These are phyloP conservation scores for Cyprinodon brontotheroides DNA, from an alignment of 2,113 vertebrate species.

Conservation along the genomic window DNA sequence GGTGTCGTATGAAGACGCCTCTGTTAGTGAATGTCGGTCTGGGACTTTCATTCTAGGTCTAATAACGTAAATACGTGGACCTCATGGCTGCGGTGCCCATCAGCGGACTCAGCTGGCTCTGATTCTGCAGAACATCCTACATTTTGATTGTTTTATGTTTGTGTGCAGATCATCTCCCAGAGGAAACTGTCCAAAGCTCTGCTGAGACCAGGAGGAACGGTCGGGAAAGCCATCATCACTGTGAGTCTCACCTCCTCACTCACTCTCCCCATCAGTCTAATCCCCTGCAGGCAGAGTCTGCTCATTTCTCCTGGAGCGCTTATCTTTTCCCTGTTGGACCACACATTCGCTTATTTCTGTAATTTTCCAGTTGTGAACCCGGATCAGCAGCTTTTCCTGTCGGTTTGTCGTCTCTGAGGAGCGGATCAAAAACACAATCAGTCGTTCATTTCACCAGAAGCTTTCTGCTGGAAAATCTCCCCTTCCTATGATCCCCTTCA, in stretches of 20 bases:
- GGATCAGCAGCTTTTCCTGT: background rate
- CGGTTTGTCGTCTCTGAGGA: background rate
- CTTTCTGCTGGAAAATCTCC: conserved; percentile 22
- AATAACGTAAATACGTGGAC: too few species aligned
- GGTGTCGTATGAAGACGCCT: too few species aligned
- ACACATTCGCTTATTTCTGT: too few species aligned
- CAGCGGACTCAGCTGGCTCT: too few species aligned
- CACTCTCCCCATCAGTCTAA: background rate
- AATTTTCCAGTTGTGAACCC: background rate
- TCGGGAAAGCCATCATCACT: conserved; percentile 93
- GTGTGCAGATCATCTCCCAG: conserved; percentile 91
- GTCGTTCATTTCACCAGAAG: conserved; percentile 1
- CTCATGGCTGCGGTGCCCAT: too few species aligned
- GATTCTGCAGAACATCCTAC: too few species aligned
- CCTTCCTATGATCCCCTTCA: conserved; percentile 2
- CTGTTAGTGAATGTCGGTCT: too few species aligned
- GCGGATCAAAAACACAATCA: background rate
- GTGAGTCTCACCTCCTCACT: conserved; percentile 74
- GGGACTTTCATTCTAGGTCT: too few species aligned
- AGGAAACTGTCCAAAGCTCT: conserved; percentile 95
- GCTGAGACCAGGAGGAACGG: conserved; percentile 91
- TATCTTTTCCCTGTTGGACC: too few species aligned
- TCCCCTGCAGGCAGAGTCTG: too few species aligned
- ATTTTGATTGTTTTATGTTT: background rate
- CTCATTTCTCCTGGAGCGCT: too few species aligned